phyloP scores from a whole-genome alignment of 2,888 invertebrate genomes.

The Caenorhabditis sulstoni region DNA sequence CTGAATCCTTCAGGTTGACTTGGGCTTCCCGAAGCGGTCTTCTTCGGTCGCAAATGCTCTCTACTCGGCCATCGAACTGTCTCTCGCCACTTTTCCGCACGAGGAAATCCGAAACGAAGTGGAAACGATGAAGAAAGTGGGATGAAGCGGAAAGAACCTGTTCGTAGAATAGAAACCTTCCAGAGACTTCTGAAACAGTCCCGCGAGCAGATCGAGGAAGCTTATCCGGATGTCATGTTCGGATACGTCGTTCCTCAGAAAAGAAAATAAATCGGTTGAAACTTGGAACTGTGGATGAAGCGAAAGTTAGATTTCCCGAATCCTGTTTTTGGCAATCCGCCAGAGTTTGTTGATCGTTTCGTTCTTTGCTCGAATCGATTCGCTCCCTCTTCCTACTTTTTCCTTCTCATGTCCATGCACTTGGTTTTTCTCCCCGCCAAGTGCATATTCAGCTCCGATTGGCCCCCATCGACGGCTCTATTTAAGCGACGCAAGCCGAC shows the following conservation, averaged over 20 bases:
- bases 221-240: background rate
- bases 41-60: slow-evolving; percentile 36
- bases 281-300: too few relatives aligned
- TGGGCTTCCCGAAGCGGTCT: slow-evolving; percentile 14
- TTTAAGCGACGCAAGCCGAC: background rate
- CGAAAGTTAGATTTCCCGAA: too few relatives aligned
- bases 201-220: background rate
- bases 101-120: slow-evolving; percentile 21
- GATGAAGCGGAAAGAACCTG: background rate
- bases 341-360: background rate
- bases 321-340: too few relatives aligned
- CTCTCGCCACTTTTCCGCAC: slow-evolving; percentile 22
- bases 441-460: slow-evolving; percentile 20
- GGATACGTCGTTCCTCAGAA: background rate
- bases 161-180: too few relatives aligned
- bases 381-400: background rate
- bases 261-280: background rate
- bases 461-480: background rate
- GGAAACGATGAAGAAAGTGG: slow-evolving; percentile 15
- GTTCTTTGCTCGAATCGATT: background rate
- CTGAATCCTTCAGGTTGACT: background rate
- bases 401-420: slow-evolving; percentile 1
- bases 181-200: slow-evolving; percentile 10
- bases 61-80: slow-evolving; percentile 36
- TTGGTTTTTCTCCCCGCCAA: slow-evolving; percentile 18